Evolutionary conservation across 2,113 vertebrate genomes (phyloP), one percentile per base, ranked within the genome.

Genomic region (Solea solea): DNA sequence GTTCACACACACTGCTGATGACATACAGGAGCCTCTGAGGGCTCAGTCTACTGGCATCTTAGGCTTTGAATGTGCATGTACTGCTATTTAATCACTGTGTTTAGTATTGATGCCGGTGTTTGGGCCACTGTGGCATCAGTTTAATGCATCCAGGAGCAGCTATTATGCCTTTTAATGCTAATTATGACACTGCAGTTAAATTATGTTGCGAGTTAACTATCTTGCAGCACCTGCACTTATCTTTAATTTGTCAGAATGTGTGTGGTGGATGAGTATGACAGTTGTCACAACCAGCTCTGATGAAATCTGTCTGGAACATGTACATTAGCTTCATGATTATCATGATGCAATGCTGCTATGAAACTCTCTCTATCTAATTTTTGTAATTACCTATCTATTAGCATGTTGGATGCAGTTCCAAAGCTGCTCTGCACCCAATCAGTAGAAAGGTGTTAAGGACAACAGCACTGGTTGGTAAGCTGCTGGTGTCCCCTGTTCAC

Each of bases 381-480:
- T 72, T 51, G 8, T 78, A 80, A 88, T 85, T 77, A 72, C 50
- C 28, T 27, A 5, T 78, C 77, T 64, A 71, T 86, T 87, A 78
- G 78, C 69, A 65, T 64, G 14, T 45, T 62, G 21, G 7, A 69
- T 51, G 65, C 62, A 49, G 46, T 60, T 80, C 46, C 13, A 45
- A 44, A 64, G 50, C 57, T 44, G 41, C 53, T 69, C 42, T 74
- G 69, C 55, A 45, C 66, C 65, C 7, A 64, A 82, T 76, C 64
- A 69, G 59, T 53, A 64, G 70, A 39, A 82, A 81, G 71, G 86
- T 88, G 83, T 83, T 78, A 77, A 68, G 76, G 80, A 88, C 80
- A 90, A 88, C 90, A 87, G 56, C 1, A 51, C 52, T 56, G 71
- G 77, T 91, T 89, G 87, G 84, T 85, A 88, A 75, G 86, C 74